Evolutionary conservation across 1,140 invertebrate genomes (phyloP).

Genomic region (Cephus cinctus): DNA sequence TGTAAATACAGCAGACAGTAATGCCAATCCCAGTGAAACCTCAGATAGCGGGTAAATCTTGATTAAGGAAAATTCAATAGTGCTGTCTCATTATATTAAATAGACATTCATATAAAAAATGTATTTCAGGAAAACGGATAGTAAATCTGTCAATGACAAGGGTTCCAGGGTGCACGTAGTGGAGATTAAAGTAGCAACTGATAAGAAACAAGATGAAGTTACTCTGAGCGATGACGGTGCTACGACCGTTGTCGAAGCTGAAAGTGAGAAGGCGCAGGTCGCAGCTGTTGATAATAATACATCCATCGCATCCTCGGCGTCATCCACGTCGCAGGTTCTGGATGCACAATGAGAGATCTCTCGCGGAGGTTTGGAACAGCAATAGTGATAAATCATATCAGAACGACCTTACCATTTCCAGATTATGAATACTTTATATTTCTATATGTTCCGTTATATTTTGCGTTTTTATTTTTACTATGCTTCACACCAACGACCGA

Average conservation of each 20-base stretch:
- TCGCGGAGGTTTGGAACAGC: conserved; percentile 13
- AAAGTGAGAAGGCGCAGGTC: conserved; percentile 11
- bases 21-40: conserved; percentile 26
- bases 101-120: no score
- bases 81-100: no score
- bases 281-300: neutral
- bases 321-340: conserved; percentile 9
- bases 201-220: no score
- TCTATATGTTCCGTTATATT: conserved; percentile 32
- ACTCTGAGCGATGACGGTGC: no score
- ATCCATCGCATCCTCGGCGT: neutral
- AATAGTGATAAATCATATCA: conserved; percentile 45
- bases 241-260: conserved; percentile 12
- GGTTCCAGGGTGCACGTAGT: no score
- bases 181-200: conserved; percentile 29
- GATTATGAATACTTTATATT: conserved; percentile 25
- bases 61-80: neutral
- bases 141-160: no score
- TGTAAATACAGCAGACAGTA: conserved; percentile 25
- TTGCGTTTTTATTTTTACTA: conserved; percentile 25
- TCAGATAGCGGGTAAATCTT: conserved; percentile 23
- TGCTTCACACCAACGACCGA: conserved; percentile 16
- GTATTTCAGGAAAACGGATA: no score
- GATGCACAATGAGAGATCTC: conserved; percentile 3
- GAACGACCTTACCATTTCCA: conserved; percentile 40